Conservation (phyloP, 2,113 vertebrate species). For the Triplophysa tibetana region DNA sequence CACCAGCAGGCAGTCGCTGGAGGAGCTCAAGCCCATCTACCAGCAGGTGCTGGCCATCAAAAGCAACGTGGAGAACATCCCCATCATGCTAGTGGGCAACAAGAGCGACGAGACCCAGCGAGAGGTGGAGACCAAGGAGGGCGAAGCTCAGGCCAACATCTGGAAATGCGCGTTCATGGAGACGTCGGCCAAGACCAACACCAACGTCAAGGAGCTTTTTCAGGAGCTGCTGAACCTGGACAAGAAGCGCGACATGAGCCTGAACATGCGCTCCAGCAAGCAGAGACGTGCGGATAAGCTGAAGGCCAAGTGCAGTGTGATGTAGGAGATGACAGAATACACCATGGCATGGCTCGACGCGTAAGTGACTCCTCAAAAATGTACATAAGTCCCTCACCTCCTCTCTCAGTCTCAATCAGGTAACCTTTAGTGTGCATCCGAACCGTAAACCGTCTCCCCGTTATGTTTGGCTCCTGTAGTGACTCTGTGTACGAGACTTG, state of each 20-base stretch:
- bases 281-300: slow-evolving; percentile 86
- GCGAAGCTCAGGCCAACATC: slow-evolving; percentile 82
- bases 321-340: slow-evolving; percentile 65
- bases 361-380: slow-evolving; percentile 47
- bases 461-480: slow-evolving; percentile 43
- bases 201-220: slow-evolving; percentile 90
- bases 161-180: slow-evolving; percentile 92
- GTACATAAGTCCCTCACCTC: slow-evolving; percentile 53
- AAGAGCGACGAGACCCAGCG: slow-evolving; percentile 87
- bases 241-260: slow-evolving; percentile 83
- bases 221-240: slow-evolving; percentile 88
- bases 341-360: background rate
- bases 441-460: slow-evolving; percentile 39
- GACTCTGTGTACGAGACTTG: slow-evolving; percentile 23
- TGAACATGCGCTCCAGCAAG: slow-evolving; percentile 82
- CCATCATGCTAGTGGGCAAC: slow-evolving; percentile 89
- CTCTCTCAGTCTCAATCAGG: slow-evolving; percentile 53
- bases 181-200: slow-evolving; percentile 90
- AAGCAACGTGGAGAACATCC: slow-evolving; percentile 84
- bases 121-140: slow-evolving; percentile 83
- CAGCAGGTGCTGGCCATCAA: slow-evolving; percentile 87
- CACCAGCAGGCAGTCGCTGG: slow-evolving; percentile 85
- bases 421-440: slow-evolving; percentile 51
- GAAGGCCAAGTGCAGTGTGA: slow-evolving; percentile 85
- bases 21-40: slow-evolving; percentile 88